These are phyloP conservation scores for Lophura nycthemera DNA, from an alignment of 2,113 vertebrate species.

Conservation along the genomic window DNA sequence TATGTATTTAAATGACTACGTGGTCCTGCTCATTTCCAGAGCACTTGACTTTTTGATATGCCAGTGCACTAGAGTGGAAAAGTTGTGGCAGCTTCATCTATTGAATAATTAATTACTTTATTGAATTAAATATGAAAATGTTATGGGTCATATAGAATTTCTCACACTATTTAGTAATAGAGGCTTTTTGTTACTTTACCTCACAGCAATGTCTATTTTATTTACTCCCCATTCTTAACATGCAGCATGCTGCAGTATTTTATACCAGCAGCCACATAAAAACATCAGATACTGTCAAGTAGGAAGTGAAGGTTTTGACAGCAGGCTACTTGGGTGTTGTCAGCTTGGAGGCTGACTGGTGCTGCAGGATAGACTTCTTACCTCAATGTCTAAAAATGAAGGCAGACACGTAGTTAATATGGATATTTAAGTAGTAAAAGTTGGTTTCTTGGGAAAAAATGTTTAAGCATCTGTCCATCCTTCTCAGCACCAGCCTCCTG, in stretches of 20 bases:
- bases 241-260: background rate
- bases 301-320: conserved; percentile 20
- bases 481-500: background rate
- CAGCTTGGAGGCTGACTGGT: background rate
- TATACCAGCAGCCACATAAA: background rate
- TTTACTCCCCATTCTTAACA: conserved; percentile 15
- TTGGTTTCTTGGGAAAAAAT: background rate
- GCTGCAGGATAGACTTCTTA: background rate
- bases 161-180: background rate
- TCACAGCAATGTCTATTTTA: background rate
- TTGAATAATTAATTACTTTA: conserved; percentile 51
- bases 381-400: background rate
- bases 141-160: conserved; percentile 1
- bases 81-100: background rate
- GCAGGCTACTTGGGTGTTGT: background rate
- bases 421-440: background rate
- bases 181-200: background rate
- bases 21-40: background rate
- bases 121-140: conserved; percentile 62
- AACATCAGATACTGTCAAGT: conserved; percentile 3
- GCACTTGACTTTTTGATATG: background rate
- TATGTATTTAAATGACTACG: background rate
- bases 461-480: background rate
- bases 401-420: background rate
- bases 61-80: conserved; percentile 30